These are phyloP conservation scores for Dromius quadrimaculatus DNA, from an alignment of 2,888 invertebrate genomes.

Conservation along the genomic window DNA sequence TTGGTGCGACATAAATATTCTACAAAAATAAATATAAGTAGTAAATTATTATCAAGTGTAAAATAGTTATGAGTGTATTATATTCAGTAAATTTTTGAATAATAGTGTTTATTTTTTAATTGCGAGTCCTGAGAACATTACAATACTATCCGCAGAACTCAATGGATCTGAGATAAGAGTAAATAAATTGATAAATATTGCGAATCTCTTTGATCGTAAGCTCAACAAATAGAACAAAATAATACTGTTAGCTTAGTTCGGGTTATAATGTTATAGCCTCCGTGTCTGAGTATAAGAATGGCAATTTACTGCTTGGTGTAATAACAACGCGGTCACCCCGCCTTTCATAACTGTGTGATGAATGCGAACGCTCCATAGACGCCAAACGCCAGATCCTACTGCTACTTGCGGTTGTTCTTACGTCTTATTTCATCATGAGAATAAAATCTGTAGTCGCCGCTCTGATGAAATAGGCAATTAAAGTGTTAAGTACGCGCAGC, in stretches of 20 bases:
- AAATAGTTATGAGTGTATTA: no score
- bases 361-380: neutral
- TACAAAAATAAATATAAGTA: no score
- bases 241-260: neutral
- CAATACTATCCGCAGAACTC: no score
- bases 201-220: neutral
- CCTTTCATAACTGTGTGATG: slow-evolving; percentile 44
- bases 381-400: neutral
- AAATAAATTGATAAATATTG: no score
- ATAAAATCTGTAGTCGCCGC: slow-evolving; percentile 35
- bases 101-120: no score
- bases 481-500: slow-evolving; percentile 62
- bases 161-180: no score
- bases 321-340: slow-evolving; percentile 49
- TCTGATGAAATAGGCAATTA: slow-evolving; percentile 59
- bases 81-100: no score
- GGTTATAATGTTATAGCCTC: slow-evolving; percentile 24
- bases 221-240: neutral
- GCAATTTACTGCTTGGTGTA: slow-evolving; percentile 51
- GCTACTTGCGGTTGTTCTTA: slow-evolving; percentile 5
- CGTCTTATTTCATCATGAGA: slow-evolving; percentile 31
- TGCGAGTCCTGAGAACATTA: no score
- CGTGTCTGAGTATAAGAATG: slow-evolving; percentile 30
- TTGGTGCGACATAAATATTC: no score
- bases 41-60: no score